Base-by-base conservation (phyloP, 2,888 invertebrate genomes). In the Nipponacmea schrenckii region DNA sequence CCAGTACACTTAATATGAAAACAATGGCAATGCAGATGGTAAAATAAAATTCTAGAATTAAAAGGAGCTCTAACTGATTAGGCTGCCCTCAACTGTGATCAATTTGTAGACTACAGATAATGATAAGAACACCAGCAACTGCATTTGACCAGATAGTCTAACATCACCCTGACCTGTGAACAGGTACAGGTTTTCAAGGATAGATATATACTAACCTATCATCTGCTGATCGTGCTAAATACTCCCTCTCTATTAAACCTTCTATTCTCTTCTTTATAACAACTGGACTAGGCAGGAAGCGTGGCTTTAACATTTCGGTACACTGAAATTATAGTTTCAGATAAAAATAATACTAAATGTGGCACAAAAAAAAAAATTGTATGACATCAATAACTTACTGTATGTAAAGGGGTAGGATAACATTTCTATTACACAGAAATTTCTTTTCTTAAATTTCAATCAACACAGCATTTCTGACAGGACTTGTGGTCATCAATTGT, bases 261-360 rank as follows among this genome's bases (percentile, higher is more conserved):
- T 99, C 99, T 91, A 99, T 98, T 89, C 99, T 94, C 90, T 98
- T 98, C 92, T 99, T 99, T 89, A 99, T 98, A 82, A 98, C 94
- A 82, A 96, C 96, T 70, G 98, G 98, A 84, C 96, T 96, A 78
- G 99, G 98, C 90, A 97, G 92, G 93, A 99, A 99, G 88, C 99
- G 93, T 84, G 94, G 94, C 90, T 95, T 96, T 83, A 99, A 91
- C 91, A 98, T 98, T 89, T 98, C 96, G 74, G 98, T 98, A 80
- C 98, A 90, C 90, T 90, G 78, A 27, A 71, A 70, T 50, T 20
- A 50, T n/a, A 50, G 20, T 17, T 73, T 64, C 17, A 39, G n/a
- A 48, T 64, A 44, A 10, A 24, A 14, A 20, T 5, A n/a, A n/a
- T n/a, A n/a, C n/a, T n/a, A n/a, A n/a, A n/a, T n/a, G n/a, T n/a